phyloP scores from a whole-genome alignment of 2,888 invertebrate species.

The Sipha maydis region DNA sequence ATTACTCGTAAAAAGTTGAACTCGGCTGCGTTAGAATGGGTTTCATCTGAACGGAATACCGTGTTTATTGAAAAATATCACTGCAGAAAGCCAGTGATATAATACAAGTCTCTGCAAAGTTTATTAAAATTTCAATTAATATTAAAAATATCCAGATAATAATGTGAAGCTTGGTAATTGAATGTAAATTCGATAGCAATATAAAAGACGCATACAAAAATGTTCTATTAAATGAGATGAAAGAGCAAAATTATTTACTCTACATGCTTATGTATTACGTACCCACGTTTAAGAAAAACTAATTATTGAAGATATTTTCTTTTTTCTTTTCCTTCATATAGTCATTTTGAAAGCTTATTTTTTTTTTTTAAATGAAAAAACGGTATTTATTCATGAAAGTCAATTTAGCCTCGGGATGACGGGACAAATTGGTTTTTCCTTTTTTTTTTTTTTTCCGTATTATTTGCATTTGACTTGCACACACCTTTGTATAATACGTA shows the following conservation, averaged over 20 bases:
- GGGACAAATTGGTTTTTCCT: constrained; percentile 11
- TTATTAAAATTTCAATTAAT: not conserved
- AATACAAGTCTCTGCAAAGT: not conserved
- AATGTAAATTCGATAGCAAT: not conserved
- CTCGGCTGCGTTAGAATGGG: too few relatives aligned
- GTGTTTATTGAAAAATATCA: not conserved
- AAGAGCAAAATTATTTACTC: constrained; percentile 13
- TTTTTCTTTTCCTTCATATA: not conserved
- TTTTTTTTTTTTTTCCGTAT: too few relatives aligned
- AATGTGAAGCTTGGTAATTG: not conserved
- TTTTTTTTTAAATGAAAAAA: constrained; percentile 12
- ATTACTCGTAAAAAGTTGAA: too few relatives aligned
- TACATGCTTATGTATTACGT: not conserved
- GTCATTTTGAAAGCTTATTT: not conserved
- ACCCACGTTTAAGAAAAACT: not conserved
- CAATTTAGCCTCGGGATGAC: not conserved
- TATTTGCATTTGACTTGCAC: not conserved
- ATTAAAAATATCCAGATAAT: not conserved
- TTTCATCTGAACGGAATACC: not conserved
- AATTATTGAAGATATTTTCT: constrained; percentile 4
- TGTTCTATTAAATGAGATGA: constrained; percentile 31
- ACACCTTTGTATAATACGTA: not conserved
- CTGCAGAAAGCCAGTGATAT: not conserved
- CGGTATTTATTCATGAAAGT: constrained; percentile 16
- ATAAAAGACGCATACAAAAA: not conserved